Percentiles rank a stretch among this genome's conserved stretches.
These are phyloP conservation scores for Otolemur crassicaudatus DNA, from an alignment of 2,797 vertebrate genomes.

Conservation along the genomic window DNA sequence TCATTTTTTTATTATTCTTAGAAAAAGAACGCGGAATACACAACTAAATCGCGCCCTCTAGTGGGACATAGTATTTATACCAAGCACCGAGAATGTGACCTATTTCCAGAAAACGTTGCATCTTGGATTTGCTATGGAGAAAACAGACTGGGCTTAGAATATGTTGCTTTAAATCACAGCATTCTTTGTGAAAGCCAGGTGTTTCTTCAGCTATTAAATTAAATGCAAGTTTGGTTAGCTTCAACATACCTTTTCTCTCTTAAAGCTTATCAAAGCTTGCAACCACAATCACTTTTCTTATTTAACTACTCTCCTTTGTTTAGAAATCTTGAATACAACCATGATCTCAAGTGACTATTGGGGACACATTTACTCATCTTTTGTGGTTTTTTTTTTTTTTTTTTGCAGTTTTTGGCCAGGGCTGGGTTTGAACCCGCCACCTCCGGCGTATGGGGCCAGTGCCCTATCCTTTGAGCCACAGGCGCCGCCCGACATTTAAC, in stretches of 20 bases:
- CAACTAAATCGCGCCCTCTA: slow-evolving; percentile 86
- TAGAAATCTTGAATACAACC: slow-evolving; percentile 55
- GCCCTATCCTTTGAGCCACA: too few relatives aligned
- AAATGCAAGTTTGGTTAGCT: not conserved
- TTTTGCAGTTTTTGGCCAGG: too few relatives aligned
- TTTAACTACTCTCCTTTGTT: slow-evolving; percentile 60
- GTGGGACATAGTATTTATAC: slow-evolving; percentile 50
- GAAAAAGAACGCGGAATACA: slow-evolving; percentile 63
- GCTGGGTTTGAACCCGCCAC: too few relatives aligned
- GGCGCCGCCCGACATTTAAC: not conserved
- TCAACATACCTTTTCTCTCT: slow-evolving; percentile 17
- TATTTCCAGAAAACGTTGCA: not conserved
- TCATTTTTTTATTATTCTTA: slow-evolving; percentile 59
- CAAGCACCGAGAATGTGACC: not conserved
- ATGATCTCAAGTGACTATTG: not conserved
- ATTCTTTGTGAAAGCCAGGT: not conserved
- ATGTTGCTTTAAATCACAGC: not conserved
- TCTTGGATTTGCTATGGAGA: slow-evolving; percentile 14
- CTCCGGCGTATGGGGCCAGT: too few relatives aligned
- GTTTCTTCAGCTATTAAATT: not conserved
- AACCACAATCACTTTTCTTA: not conserved
- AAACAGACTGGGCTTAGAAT: not conserved
- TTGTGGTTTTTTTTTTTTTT: too few relatives aligned
- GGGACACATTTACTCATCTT: not conserved
- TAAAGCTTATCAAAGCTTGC: not conserved